A percentile compares a stretch with the other conserved stretches of the same genome.
Conservation (phyloP, 2,888 invertebrate genomes). For the Trilocha varians region DNA sequence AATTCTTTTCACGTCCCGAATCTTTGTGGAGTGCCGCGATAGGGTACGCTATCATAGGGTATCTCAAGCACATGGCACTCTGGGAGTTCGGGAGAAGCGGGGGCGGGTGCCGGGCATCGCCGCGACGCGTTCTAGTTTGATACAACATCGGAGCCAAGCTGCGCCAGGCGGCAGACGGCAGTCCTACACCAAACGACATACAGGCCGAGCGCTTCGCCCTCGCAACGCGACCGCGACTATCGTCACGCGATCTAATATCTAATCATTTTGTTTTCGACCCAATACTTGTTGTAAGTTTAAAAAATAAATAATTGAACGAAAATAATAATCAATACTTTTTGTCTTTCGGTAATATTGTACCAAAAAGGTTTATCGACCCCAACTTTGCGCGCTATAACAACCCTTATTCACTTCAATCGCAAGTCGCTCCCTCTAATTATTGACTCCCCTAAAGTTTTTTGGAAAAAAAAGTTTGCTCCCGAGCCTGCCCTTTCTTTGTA, state of each 20-base stretch:
- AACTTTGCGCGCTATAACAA: constrained; percentile 50
- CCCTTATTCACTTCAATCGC: constrained; percentile 63
- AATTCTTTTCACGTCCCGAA: constrained; percentile 39
- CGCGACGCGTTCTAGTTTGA: constrained; percentile 29
- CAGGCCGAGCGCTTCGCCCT: constrained; percentile 58
- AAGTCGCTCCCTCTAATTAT: constrained; percentile 69
- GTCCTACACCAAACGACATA: constrained; percentile 58
- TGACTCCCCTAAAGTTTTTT: constrained; percentile 67
- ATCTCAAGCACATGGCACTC: constrained; percentile 27
- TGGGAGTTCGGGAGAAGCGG: constrained; percentile 30
- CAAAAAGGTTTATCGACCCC: constrained; percentile 64
- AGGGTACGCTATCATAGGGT: constrained; percentile 47
- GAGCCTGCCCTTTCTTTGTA: constrained; percentile 45
- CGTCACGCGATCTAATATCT: constrained; percentile 43
- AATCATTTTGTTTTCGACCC: neutral
- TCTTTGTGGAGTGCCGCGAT: constrained; percentile 20
- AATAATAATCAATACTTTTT: constrained; percentile 7
- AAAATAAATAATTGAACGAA: constrained; percentile 1
- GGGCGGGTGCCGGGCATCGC: constrained; percentile 63
- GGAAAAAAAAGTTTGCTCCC: constrained; percentile 47
- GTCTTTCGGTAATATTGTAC: no score
- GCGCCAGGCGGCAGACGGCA: constrained; percentile 48
- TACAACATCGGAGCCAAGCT: constrained; percentile 13
- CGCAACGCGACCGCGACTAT: constrained; percentile 35
- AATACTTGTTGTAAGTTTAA: neutral